These are phyloP conservation scores for Scelioninae gen. 2 DNA, from an alignment of 2,888 invertebrate species.

Conservation along the genomic window DNA sequence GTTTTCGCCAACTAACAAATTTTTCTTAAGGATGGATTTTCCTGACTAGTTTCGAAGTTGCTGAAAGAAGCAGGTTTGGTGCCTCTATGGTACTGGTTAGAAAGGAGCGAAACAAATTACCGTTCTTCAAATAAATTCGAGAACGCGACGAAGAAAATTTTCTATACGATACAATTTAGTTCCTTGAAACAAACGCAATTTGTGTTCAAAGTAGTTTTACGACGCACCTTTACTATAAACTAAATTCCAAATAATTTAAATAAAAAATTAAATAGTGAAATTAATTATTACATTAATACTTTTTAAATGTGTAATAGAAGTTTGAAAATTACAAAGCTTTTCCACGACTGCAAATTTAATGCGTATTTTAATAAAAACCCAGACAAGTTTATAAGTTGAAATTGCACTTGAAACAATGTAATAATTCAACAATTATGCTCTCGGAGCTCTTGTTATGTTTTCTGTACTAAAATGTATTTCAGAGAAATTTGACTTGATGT, in stretches of 20 bases:
- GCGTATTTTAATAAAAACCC: no score
- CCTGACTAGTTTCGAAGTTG: constrained; percentile 9
- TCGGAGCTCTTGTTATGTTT: no score
- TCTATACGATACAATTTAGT: no score
- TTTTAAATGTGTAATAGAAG: no score
- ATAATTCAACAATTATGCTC: constrained; percentile 4
- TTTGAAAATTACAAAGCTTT: no score
- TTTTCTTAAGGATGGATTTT: constrained; percentile 15
- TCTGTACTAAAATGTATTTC: constrained; percentile 6
- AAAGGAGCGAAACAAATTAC: constrained; percentile 15
- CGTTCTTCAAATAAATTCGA: constrained; percentile 12
- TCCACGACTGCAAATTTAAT: not conserved
- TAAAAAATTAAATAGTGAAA: no score
- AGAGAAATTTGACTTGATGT: constrained; percentile 8
- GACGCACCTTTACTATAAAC: no score
- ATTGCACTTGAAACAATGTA: constrained; percentile 5
- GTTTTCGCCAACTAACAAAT: not conserved
- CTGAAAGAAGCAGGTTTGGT: constrained; percentile 15
- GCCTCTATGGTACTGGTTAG: constrained; percentile 13
- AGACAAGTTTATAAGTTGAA: no score
- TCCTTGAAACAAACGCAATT: no score
- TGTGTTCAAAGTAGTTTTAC: no score
- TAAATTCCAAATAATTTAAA: no score
- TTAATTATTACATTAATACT: no score
- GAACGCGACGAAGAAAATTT: not conserved